A percentile compares a stretch with the other conserved stretches of the same genome.
Evolutionary conservation across 2,113 vertebrate genomes (phyloP).

Genomic region (Muntiacus muntjak): DNA sequence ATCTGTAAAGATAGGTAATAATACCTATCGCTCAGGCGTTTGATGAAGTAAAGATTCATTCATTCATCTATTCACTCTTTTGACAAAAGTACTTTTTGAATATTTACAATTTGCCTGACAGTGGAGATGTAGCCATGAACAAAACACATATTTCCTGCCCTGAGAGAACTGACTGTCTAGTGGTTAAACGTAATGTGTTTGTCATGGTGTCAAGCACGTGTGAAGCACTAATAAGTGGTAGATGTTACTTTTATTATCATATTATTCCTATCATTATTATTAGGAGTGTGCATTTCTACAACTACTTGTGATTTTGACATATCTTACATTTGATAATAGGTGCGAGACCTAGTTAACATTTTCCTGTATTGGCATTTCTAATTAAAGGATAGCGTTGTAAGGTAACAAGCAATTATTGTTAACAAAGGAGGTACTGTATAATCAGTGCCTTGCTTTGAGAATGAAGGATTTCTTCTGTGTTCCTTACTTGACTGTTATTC

Average conservation of each 20-base stretch:
- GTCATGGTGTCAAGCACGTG: conserved; percentile 34
- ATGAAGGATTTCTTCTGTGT: conserved; percentile 56
- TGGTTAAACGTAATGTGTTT: conserved; percentile 40
- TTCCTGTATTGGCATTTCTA: conserved; percentile 68
- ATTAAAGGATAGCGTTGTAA: conserved; percentile 68
- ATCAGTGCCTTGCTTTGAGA: conserved; percentile 63
- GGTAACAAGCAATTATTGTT: conserved; percentile 67
- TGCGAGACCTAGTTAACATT: conserved; percentile 52
- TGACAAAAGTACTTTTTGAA: conserved; percentile 46
- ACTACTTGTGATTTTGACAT: conserved; percentile 62
- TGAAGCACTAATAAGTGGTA: conserved; percentile 49
- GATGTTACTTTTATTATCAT: conserved; percentile 55
- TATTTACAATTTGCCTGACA: conserved; percentile 32
- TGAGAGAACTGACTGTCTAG: background rate
- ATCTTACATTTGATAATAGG: conserved; percentile 67
- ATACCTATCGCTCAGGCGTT: background rate
- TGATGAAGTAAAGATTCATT: conserved; percentile 26
- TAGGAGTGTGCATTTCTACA: conserved; percentile 48
- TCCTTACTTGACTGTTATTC: conserved; percentile 57
- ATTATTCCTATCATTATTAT: conserved; percentile 58
- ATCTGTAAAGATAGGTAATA: conserved; percentile 1
- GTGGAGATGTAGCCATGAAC: background rate
- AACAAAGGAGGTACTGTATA: conserved; percentile 68
- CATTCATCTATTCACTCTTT: conserved; percentile 16
- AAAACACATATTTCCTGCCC: background rate